Conservation (phyloP, 2,113 vertebrate genomes). For the Grus americana region DNA sequence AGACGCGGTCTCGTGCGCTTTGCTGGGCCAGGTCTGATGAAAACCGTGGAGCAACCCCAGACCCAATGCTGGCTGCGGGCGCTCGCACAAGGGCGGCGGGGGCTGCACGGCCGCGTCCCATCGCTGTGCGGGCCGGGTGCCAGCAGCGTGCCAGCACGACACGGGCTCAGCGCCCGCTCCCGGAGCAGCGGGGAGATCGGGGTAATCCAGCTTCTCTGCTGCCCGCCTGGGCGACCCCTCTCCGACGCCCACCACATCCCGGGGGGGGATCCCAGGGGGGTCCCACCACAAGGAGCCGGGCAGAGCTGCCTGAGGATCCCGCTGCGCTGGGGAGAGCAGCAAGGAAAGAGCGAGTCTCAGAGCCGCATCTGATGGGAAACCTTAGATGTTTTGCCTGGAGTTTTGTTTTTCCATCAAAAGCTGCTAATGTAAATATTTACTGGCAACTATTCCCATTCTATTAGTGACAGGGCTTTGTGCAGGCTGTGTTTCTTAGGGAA, state of each 20-base stretch:
- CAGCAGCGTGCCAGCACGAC: neutral
- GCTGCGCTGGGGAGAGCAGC: neutral
- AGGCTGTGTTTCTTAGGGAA: slow-evolving; percentile 28
- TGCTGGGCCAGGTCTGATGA: too few species aligned
- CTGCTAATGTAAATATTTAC: slow-evolving; percentile 52
- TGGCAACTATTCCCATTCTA: slow-evolving; percentile 13
- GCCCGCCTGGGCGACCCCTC: neutral
- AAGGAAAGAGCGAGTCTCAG: neutral
- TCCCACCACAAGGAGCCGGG: neutral
- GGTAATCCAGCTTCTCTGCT: neutral
- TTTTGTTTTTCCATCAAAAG: slow-evolving; percentile 35
- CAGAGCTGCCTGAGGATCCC: neutral
- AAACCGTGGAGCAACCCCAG: neutral
- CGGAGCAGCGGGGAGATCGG: neutral
- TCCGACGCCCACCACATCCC: neutral
- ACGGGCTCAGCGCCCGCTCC: neutral
- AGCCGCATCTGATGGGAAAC: neutral
- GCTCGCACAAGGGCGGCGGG: accelerated
- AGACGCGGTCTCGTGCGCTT: accelerated
- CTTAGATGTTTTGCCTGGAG: neutral
- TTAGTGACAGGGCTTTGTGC: neutral
- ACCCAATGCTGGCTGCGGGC: neutral
- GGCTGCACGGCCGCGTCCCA: accelerated
- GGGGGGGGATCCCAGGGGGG: neutral
- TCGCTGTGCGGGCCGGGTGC: accelerated